Evolutionary conservation across 1,140 invertebrate species (phyloP).

Genomic region (Tetragonula clypearis): DNA sequence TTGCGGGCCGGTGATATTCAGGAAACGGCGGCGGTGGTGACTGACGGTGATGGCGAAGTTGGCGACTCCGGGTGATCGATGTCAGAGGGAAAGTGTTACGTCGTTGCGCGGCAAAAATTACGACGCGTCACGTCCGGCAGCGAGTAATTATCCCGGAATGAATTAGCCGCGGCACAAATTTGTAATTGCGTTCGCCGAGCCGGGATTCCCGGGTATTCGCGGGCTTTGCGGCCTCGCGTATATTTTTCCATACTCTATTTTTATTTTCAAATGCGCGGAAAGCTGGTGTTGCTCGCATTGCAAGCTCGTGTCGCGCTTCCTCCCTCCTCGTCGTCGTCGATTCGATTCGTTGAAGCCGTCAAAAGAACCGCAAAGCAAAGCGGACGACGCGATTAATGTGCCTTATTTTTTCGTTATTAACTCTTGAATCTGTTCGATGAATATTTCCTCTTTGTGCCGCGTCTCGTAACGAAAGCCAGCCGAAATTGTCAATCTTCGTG

Average conservation of each 20-base stretch:
- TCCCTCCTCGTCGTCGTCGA: too few relatives aligned
- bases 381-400: too few relatives aligned
- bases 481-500: too few relatives aligned
- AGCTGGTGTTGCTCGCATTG: not conserved
- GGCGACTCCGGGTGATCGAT: not conserved
- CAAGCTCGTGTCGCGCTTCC: too few relatives aligned
- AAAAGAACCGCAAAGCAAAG: not conserved
- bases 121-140: not conserved
- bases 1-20: not conserved
- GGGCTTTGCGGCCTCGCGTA: not conserved
- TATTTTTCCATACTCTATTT: too few relatives aligned
- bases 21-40: not conserved
- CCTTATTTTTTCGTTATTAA: not conserved
- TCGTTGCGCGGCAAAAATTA: not conserved
- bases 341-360: not conserved
- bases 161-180: conserved; percentile 13
- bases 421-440: not conserved
- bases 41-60: too few relatives aligned
- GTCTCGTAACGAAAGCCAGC: too few relatives aligned
- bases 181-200: conserved; percentile 10
- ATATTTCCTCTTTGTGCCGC: too few relatives aligned
- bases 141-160: conserved; percentile 22
- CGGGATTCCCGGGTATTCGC: not conserved
- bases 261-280: not conserved
- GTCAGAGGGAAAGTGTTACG: not conserved